phyloP scores from a whole-genome alignment of 1,140 invertebrate genomes.

The Nilaparvata lugens region DNA sequence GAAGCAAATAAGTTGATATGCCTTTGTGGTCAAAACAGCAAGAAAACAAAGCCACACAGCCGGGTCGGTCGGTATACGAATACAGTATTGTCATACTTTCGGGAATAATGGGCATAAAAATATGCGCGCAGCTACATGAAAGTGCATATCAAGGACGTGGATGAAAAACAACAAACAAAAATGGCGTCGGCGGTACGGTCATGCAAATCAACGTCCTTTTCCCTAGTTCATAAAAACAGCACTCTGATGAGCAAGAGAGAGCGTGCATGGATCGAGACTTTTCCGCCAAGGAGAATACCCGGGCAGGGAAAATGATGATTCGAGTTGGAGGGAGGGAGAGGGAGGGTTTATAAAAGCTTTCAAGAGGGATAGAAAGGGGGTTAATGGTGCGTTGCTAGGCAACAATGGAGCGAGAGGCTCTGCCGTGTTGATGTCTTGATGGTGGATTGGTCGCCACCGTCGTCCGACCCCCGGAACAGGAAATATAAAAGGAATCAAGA shows the following conservation, averaged over 20 bases:
- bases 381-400: conserved; percentile 30
- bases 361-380: conserved; percentile 15
- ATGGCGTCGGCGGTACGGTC: conserved; percentile 15
- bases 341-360: conserved; percentile 9
- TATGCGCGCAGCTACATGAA: conserved; percentile 3
- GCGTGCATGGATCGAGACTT: not conserved
- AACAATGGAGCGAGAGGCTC: conserved; percentile 23
- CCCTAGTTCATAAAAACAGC: conserved; percentile 13
- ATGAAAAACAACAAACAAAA: conserved; percentile 18
- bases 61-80: too few species aligned
- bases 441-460: conserved; percentile 15
- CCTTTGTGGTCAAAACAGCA: too few species aligned
- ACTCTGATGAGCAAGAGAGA: not conserved
- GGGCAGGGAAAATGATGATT: not conserved
- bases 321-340: conserved; percentile 18
- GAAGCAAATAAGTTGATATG: too few species aligned
- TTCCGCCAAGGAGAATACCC: not conserved
- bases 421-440: conserved; percentile 19
- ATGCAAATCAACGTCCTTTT: conserved; percentile 15
- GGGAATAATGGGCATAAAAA: conserved; percentile 7
- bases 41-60: too few species aligned
- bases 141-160: conserved; percentile 15
- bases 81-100: too few species aligned
- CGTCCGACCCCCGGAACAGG: conserved; percentile 5
- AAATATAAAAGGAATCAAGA: conserved; percentile 4